These are phyloP conservation scores for Cepaea nemoralis DNA, from an alignment of 1,140 invertebrate genomes.

Conservation along the genomic window DNA sequence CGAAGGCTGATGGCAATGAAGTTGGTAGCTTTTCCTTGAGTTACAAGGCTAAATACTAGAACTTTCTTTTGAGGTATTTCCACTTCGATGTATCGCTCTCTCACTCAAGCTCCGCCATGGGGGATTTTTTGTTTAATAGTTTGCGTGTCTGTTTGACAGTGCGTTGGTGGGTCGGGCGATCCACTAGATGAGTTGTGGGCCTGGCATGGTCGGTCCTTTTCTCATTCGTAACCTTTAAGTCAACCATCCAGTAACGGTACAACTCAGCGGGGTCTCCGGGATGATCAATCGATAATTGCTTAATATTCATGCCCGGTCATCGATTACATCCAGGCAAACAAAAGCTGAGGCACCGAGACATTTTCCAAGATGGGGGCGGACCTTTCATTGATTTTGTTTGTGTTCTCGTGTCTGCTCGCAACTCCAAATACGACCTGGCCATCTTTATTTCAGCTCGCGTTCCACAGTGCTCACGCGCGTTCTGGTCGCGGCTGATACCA, in stretches of 20 bases:
- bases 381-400: constrained; percentile 29
- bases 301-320: constrained; percentile 37
- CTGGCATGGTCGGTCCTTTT: not conserved
- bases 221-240: not conserved
- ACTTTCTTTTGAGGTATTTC: not conserved
- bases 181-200: not conserved
- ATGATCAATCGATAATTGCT: constrained; percentile 17
- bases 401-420: not conserved
- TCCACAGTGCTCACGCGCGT: not conserved
- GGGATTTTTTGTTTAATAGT: not conserved
- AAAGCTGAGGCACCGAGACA: not conserved
- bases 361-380: constrained; percentile 11
- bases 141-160: not conserved
- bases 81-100: not conserved
- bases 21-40: not conserved
- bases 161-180: constrained; percentile 1
- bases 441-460: not conserved
- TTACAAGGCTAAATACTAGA: not conserved
- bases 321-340: constrained; percentile 7
- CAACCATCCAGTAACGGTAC: not conserved
- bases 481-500: constrained; percentile 6
- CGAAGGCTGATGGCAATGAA: not conserved
- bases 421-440: not conserved
- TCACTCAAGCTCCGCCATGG: not conserved
- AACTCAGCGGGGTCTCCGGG: not conserved